Conservation (phyloP, 2,797 vertebrate genomes). For the Cheirogaleus major region DNA sequence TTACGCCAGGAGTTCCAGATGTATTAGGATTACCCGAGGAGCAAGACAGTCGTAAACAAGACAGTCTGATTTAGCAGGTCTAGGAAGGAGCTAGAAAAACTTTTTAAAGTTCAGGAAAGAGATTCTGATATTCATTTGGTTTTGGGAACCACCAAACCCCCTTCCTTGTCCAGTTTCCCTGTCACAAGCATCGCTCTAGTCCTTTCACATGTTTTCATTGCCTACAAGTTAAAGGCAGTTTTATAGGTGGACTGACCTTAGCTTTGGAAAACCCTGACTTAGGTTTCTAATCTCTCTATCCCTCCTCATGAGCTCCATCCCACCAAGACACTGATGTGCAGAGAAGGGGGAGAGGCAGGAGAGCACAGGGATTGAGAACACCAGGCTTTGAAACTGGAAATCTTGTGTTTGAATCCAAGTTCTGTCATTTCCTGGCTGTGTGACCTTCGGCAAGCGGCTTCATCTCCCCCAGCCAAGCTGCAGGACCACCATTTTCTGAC, state of each 20-base stretch:
- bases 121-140: neutral
- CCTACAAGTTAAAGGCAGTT: neutral
- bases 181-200: neutral
- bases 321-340: neutral
- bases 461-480: neutral
- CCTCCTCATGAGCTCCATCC: neutral
- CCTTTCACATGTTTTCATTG: neutral
- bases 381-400: neutral
- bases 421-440: neutral
- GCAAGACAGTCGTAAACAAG: neutral
- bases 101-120: neutral
- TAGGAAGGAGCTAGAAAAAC: neutral
- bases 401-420: neutral
- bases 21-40: neutral
- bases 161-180: neutral
- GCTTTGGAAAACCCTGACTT: neutral
- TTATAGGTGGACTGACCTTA: neutral
- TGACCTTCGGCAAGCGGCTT: conserved; percentile 1
- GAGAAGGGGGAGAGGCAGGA: neutral
- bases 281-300: neutral
- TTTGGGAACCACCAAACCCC: neutral
- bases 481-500: neutral
- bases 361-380: neutral
- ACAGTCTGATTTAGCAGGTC: neutral
- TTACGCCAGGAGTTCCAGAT: neutral